Conservation (phyloP, 2,888 invertebrate genomes). For the Oscheius myriophilus region DNA sequence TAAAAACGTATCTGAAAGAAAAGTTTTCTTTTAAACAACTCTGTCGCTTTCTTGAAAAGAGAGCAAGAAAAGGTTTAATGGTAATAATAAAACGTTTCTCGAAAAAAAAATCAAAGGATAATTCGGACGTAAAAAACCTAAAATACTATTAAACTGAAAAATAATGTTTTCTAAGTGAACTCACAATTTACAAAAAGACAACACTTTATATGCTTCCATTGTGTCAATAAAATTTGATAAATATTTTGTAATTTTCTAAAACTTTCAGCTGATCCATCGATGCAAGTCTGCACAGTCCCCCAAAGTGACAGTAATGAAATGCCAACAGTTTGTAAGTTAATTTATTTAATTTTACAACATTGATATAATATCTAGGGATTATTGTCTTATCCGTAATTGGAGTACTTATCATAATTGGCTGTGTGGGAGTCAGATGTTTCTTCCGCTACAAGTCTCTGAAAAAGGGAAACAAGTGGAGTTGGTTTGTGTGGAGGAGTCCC, state of each 20-base stretch:
- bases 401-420: slow-evolving; percentile 10
- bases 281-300: slow-evolving; percentile 2
- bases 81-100: too few species aligned
- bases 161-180: too few species aligned
- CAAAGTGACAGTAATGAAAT: neutral
- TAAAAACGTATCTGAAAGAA: too few species aligned
- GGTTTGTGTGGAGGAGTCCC: slow-evolving; percentile 23
- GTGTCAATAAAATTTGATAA: neutral
- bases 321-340: slow-evolving; percentile 3
- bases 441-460: slow-evolving; percentile 23
- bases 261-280: neutral
- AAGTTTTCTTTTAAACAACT: too few species aligned
- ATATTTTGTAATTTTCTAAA: neutral
- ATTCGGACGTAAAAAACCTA: too few species aligned
- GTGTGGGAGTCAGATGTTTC: slow-evolving; percentile 20
- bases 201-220: too few species aligned
- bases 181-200: too few species aligned
- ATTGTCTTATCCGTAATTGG: slow-evolving; percentile 10
- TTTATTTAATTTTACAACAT: neutral
- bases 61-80: too few species aligned
- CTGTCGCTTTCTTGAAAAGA: too few species aligned
- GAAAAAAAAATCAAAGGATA: too few species aligned
- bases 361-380: slow-evolving; percentile 8
- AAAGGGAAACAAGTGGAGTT: slow-evolving; percentile 18
- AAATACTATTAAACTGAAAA: too few species aligned